Evolutionary conservation across 1,140 invertebrate species (phyloP).

Genomic region (Apis dorsata): DNA sequence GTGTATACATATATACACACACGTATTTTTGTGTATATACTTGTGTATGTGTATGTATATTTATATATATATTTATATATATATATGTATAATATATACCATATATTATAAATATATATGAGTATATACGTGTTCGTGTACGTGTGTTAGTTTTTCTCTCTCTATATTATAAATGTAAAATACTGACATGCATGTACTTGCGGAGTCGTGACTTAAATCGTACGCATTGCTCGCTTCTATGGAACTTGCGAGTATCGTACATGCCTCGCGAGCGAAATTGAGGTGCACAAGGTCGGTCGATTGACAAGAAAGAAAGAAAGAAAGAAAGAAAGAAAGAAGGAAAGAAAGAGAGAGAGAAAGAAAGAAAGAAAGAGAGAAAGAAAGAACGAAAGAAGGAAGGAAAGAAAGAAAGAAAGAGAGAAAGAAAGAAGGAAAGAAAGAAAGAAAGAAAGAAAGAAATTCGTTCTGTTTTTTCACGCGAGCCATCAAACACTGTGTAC

Average conservation of each 20-base stretch:
- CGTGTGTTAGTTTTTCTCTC: conserved; percentile 24
- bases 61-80: neutral
- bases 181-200: conserved; percentile 63
- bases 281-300: neutral
- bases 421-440: neutral
- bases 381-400: neutral
- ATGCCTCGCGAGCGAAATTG: conserved; percentile 1
- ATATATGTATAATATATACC: conserved; percentile 1
- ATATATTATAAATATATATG: conserved; percentile 30
- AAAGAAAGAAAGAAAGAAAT: neutral
- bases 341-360: neutral
- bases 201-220: conserved; percentile 50
- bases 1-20: neutral
- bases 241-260: conserved; percentile 1
- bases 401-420: neutral
- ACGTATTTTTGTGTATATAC: neutral
- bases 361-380: neutral
- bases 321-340: neutral
- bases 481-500: neutral
- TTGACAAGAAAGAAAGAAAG: neutral
- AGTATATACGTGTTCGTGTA: neutral
- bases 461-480: neutral
- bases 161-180: conserved; percentile 60
- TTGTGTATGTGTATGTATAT: neutral
- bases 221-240: conserved; percentile 25